Conservation (phyloP, 2,797 vertebrate genomes). For the Alectoris magna region DNA sequence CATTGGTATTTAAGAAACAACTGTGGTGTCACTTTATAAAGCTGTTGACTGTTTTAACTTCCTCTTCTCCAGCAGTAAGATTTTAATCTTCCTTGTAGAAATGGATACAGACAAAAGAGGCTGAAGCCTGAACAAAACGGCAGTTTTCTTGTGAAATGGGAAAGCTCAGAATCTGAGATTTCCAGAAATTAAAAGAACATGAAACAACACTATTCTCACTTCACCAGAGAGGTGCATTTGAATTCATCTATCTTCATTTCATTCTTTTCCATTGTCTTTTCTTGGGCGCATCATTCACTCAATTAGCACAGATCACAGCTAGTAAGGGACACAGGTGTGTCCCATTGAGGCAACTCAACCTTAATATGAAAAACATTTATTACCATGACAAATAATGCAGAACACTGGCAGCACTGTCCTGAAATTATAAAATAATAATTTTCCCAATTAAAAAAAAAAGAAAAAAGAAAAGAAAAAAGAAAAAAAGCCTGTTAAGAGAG, state of each 20-base stretch:
- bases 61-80: background rate
- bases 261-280: slow-evolving; percentile 9
- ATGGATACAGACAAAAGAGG: background rate
- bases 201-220: background rate
- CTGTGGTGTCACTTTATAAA: slow-evolving; percentile 35
- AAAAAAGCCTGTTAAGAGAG: background rate
- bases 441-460: background rate
- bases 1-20: slow-evolving; percentile 35
- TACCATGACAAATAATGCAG: slow-evolving; percentile 2
- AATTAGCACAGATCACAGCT: background rate
- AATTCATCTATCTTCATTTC: slow-evolving; percentile 44
- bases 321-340: background rate
- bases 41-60: slow-evolving; percentile 26
- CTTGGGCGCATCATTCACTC: background rate
- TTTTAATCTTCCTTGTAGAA: slow-evolving; percentile 11
- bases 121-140: background rate
- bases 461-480: background rate
- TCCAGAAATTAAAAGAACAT: background rate
- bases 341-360: background rate
- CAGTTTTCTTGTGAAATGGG: background rate
- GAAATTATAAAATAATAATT: background rate
- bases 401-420: background rate
- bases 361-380: background rate
- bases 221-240: background rate
- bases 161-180: background rate